Conservation (phyloP, 2,888 invertebrate species). For the Bibio marci region DNA sequence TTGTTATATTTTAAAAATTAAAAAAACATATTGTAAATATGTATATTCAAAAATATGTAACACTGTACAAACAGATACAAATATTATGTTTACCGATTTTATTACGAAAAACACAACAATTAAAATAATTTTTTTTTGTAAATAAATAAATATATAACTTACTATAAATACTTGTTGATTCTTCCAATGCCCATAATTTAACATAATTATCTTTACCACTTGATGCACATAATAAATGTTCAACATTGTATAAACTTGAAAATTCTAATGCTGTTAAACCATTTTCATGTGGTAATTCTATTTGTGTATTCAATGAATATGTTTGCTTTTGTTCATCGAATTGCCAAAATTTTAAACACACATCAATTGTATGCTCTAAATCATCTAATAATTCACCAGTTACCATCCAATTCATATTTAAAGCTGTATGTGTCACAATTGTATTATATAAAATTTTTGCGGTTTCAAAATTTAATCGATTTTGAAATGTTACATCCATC, state of each 20-base stretch:
- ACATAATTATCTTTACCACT: slow-evolving; percentile 49
- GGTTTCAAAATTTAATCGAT: slow-evolving; percentile 47
- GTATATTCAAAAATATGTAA: no score
- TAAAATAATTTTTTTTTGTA: no score
- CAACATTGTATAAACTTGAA: slow-evolving; percentile 32
- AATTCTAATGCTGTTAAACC: slow-evolving; percentile 41
- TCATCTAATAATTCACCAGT: slow-evolving; percentile 49
- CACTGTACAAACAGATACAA: no score
- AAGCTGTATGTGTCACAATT: slow-evolving; percentile 46
- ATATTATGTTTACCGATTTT: no score
- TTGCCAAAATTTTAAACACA: slow-evolving; percentile 60
- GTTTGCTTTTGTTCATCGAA: slow-evolving; percentile 39
- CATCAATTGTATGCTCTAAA: slow-evolving; percentile 37
- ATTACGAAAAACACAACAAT: no score
- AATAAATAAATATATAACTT: slow-evolving; percentile 14
- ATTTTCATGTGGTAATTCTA: slow-evolving; percentile 53
- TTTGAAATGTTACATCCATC: slow-evolving; percentile 55
- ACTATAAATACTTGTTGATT: slow-evolving; percentile 37
- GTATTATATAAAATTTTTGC: slow-evolving; percentile 40
- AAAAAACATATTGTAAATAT: no score
- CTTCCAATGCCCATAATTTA: slow-evolving; percentile 49
- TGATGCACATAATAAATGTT: slow-evolving; percentile 39
- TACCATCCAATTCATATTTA: slow-evolving; percentile 56
- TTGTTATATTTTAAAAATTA: no score
- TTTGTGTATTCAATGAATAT: slow-evolving; percentile 51